Conservation (phyloP, 2,113 vertebrate genomes). For the Paramormyrops kingsleyae region DNA sequence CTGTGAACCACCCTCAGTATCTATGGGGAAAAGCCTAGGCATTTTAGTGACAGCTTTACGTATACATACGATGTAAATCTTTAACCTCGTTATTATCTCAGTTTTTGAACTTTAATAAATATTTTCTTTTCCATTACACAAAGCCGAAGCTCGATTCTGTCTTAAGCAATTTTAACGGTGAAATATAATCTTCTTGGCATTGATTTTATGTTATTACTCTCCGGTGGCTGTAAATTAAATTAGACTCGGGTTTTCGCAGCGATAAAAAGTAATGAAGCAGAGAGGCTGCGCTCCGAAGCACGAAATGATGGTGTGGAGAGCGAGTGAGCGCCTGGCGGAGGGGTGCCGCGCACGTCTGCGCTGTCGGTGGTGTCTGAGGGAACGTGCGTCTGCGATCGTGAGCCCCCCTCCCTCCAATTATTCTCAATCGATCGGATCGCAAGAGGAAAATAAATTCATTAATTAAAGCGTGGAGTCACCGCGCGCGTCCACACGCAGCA, state of each 20-base stretch:
- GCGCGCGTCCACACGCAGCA: conserved; percentile 35
- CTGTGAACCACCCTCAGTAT: not conserved
- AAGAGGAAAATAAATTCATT: conserved; percentile 18
- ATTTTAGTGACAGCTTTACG: not conserved
- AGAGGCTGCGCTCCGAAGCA: not conserved
- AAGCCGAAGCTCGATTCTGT: not conserved
- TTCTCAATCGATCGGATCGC: conserved; percentile 51
- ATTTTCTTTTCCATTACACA: not conserved
- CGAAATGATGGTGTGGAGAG: not conserved
- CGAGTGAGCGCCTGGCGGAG: not conserved
- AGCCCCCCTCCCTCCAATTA: conserved; percentile 50
- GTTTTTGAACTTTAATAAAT: conserved; percentile 10
- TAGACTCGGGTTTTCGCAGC: not conserved
- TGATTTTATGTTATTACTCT: conserved; percentile 14
- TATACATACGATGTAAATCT: not conserved
- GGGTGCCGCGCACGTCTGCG: not conserved
- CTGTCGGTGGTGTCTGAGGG: not conserved
- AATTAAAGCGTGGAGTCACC: not conserved
- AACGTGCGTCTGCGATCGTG: not conserved
- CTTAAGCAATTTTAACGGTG: not conserved
- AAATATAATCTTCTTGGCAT: conserved; percentile 6
- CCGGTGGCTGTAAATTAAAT: conserved; percentile 2
- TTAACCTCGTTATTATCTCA: not conserved
- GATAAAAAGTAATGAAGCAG: conserved; percentile 3
- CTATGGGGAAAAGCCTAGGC: not conserved